Base-by-base conservation (phyloP, 1,140 invertebrate species). In the Atta cephalotes region DNA sequence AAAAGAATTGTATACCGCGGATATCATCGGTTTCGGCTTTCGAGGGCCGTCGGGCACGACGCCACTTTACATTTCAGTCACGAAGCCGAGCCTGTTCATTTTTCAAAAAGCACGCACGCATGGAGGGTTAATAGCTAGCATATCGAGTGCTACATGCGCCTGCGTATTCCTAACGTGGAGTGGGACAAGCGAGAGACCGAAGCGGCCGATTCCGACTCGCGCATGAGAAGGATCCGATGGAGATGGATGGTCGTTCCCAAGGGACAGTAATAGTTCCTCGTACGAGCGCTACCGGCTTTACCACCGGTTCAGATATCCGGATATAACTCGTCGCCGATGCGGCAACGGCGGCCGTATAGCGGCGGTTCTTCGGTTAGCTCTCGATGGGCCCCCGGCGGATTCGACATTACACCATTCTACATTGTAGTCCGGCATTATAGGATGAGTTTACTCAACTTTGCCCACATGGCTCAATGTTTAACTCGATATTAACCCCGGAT, bases 161-260 rank as follows among this genome's bases (percentile, higher is more conserved):
- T 86, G 62, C 49, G 82, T 49, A 16, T 25, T 51, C 35, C 16
- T 51, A 63, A 77, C 77, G 71, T 70, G 89, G 72, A 74, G 88
- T 80, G 25, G 35, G 39, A 60, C 53, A 18, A 58, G 49, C 60
- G 74, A 63, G 77, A 87, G 77, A 87, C 63, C 78, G 78, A 86
- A 92, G 91, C 90, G 93, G 25, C 90, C 89, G 92, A 94, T 94
- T 94, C 92, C 82, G 86, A 71, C 91, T 87, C 45, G 21, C 53
- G 39, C 28, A 49, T 51, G 93, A 95, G 92, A 94, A 93, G 92
- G 91, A 95, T 95, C 90, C 94, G 91, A 95, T 95, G 94, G 93
- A 95, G 94, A 95, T 95, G 92, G 93, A 95, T 95, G 91, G 92
- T 88, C 87, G 90, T 87, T 94, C 94, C 93, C 94, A 70, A 78